phyloP scores from a whole-genome alignment of 2,888 invertebrate species.

The Pachymerium ferrugineum region DNA sequence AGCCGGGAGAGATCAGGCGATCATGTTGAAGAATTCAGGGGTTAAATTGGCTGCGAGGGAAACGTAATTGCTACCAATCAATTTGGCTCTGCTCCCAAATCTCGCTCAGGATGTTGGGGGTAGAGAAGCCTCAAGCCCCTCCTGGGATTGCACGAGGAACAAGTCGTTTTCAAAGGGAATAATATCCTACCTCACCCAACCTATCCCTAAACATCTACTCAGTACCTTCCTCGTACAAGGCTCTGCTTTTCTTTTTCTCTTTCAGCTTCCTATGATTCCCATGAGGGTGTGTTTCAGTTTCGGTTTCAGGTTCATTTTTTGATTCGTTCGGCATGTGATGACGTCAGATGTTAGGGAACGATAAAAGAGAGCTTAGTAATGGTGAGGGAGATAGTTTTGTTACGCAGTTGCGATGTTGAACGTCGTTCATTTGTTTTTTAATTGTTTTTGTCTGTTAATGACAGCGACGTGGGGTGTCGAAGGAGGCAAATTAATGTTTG shows the following conservation, averaged over 20 bases:
- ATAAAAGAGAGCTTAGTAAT: background rate
- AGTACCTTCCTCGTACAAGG: too few relatives aligned
- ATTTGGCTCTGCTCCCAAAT: constrained; percentile 34
- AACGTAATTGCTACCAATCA: constrained; percentile 35
- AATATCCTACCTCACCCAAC: background rate
- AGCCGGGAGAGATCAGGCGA: constrained; percentile 34
- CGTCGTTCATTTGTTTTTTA: constrained; percentile 19
- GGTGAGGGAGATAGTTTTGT: background rate
- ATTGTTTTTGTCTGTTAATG: constrained; percentile 14
- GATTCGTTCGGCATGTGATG: background rate
- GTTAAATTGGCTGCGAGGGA: constrained; percentile 34
- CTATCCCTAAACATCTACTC: background rate
- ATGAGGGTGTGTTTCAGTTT: background rate
- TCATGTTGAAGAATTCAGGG: constrained; percentile 35
- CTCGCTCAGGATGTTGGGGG: constrained; percentile 31
- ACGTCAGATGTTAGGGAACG: background rate
- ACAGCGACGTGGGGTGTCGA: constrained; percentile 22
- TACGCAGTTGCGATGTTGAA: constrained; percentile 15
- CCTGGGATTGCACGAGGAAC: constrained; percentile 25
- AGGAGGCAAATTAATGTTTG: constrained; percentile 15
- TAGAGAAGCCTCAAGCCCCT: constrained; percentile 19
- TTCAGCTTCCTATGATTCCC: too few relatives aligned
- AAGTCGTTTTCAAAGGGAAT: constrained; percentile 25
- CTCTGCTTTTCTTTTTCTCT: too few relatives aligned
- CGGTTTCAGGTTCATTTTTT: background rate